Base-by-base conservation (phyloP, 1,140 invertebrate species). In the Bombus affinis region DNA sequence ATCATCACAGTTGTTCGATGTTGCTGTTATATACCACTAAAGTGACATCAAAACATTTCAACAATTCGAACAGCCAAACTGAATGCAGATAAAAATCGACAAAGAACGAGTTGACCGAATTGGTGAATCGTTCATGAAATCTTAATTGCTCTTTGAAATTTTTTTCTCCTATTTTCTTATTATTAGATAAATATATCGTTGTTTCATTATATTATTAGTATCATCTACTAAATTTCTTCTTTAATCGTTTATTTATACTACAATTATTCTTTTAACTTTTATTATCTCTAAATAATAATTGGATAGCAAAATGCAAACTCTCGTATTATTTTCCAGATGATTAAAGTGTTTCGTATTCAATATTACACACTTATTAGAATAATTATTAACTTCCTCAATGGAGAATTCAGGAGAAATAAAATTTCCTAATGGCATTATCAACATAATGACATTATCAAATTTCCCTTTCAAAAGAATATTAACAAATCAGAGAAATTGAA, bases 41-140 rank as follows among this genome's bases (percentile, higher is more conserved):
- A 76, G 42, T 53, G 42, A 59, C 59, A 66, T 76, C 72, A n/a
- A 75, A 76, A 65, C 22, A 32, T 62, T 44, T 71, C 53, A 47
- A 25, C 42, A 13, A 65, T 44, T 42, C 71, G 42, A 65, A 32
- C n/a, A 35, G 53, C 13, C 70, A 22, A 57, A 37, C 53, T 39
- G 39, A 66, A 83, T 66, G 59, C 72, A 83, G 81, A 76, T 76
- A 66, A 65, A 83, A 72, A 76, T 83, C 72, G 32, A 28, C 18
- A 28, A 35, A 10, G 25, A 53, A 53, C 37, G 15, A 13, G 66
- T 57, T 57, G 47, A 47, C 68, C 72, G 1, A 13, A 66, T 37
- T 3, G 32, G 0, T 35, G 32, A 68, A 25, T 28, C 25, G 32
- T 53, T 25, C 37, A 3, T 12, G 22, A 72, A 42, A 8, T 72